Percentiles rank a stretch among this genome's conserved stretches.
phyloP scores from a whole-genome alignment of 1,140 invertebrate genomes.

The Cyrtorhinus lividipennis region DNA sequence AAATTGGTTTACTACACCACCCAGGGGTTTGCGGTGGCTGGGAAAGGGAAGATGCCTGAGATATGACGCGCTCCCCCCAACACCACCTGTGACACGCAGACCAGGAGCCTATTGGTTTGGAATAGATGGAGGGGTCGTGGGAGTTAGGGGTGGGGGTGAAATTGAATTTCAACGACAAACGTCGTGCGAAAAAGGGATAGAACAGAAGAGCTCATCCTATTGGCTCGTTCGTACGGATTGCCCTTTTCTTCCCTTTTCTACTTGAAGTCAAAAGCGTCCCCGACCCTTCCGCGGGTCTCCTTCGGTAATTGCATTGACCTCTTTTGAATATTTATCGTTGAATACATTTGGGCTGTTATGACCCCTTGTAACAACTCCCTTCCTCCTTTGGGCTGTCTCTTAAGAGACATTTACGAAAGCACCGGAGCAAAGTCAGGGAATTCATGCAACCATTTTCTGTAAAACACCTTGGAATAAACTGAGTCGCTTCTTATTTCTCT shows the following conservation, averaged over 20 bases:
- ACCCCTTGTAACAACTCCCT: background rate
- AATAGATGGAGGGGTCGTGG: too few relatives aligned
- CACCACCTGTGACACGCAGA: background rate
- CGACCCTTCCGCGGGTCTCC: background rate
- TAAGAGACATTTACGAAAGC: background rate
- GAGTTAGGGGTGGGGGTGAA: too few relatives aligned
- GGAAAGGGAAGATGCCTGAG: background rate
- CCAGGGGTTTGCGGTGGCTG: too few relatives aligned
- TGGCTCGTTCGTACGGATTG: background rate
- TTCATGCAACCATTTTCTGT: background rate
- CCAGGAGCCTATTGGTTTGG: background rate
- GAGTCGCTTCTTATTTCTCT: background rate
- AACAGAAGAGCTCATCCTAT: background rate
- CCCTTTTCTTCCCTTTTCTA: background rate
- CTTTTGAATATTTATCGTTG: conserved; percentile 9
- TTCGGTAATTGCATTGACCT: conserved; percentile 6
- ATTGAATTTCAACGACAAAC: background rate
- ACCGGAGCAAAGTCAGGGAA: background rate
- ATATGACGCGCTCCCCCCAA: background rate
- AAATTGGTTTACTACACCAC: background rate
- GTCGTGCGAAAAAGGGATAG: background rate
- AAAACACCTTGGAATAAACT: background rate
- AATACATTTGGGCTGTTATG: conserved; percentile 5
- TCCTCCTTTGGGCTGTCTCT: background rate
- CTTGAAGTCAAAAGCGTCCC: background rate